Conservation (phyloP, 2,797 vertebrate species). For the Salmo trutta region DNA sequence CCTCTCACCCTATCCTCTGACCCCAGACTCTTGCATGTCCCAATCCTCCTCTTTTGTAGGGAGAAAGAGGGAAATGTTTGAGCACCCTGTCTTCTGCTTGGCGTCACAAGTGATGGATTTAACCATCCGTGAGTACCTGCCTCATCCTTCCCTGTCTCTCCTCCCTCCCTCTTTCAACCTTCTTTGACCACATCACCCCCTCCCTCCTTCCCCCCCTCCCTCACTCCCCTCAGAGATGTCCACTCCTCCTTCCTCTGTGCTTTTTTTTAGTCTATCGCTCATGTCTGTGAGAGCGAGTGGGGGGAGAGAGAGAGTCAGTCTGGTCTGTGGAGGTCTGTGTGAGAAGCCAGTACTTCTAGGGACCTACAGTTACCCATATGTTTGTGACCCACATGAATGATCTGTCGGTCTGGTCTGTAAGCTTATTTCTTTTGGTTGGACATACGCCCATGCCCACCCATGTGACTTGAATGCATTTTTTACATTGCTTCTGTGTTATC, state of each 20-base stretch:
- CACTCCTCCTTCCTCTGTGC: constrained; percentile 57
- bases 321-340: constrained; percentile 1
- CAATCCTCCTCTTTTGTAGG: constrained; percentile 99
- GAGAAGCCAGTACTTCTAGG: neutral
- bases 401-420: constrained; percentile 82
- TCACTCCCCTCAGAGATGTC: constrained; percentile 33
- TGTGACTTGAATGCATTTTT: constrained; percentile 99
- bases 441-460: constrained; percentile 82
- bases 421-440: constrained; percentile 93
- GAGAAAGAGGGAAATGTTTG: constrained; percentile 99
- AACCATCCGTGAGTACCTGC: constrained; percentile 99
- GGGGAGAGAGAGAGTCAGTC: constrained; percentile 36
- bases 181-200: constrained; percentile 54
- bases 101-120: constrained; percentile 99
- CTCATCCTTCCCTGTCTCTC: constrained; percentile 83
- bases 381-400: constrained; percentile 91
- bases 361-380: constrained; percentile 75
- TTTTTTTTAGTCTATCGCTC: constrained; percentile 54
- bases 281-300: constrained; percentile 71
- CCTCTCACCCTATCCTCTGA: constrained; percentile 87
- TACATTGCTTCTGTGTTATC: constrained; percentile 96
- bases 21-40: constrained; percentile 99
- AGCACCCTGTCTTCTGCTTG: constrained; percentile 99
- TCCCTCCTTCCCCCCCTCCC: constrained; percentile 28
- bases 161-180: constrained; percentile 56